Evolutionary conservation across 2,113 vertebrate species (phyloP).

Genomic region (Prolemur simus): DNA sequence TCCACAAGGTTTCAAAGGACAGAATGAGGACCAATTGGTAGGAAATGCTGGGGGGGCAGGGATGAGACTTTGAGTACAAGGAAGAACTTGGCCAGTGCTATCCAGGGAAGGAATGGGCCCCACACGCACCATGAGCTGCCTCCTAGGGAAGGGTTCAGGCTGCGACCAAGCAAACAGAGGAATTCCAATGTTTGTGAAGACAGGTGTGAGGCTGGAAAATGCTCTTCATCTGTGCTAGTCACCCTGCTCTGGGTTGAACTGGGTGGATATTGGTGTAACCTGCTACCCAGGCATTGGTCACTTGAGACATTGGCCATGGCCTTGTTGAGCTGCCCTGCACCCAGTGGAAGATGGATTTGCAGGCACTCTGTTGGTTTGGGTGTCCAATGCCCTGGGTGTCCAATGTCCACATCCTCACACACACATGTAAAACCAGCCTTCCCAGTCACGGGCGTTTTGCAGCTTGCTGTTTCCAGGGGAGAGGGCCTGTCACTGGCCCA

Average conservation of each 20-base stretch:
- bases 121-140: fast-evolving
- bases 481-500: background rate
- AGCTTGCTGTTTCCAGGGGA: background rate
- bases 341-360: background rate
- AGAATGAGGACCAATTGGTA: background rate
- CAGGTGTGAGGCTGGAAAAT: background rate
- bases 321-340: background rate
- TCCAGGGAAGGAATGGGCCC: background rate
- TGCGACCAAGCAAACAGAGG: background rate
- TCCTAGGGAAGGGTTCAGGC: background rate
- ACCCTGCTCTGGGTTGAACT: background rate
- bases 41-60: background rate
- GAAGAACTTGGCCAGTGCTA: background rate
- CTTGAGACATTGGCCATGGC: background rate
- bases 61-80: background rate
- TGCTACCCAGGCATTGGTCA: background rate
- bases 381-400: background rate
- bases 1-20: background rate
- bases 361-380: background rate
- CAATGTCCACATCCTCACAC: background rate
- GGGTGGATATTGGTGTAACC: conserved; percentile 7
- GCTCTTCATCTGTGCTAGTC: background rate
- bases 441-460: background rate
- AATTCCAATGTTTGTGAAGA: background rate
- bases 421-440: background rate